Base-by-base conservation (phyloP, 1,140 invertebrate genomes). In the Pomacea maculata region DNA sequence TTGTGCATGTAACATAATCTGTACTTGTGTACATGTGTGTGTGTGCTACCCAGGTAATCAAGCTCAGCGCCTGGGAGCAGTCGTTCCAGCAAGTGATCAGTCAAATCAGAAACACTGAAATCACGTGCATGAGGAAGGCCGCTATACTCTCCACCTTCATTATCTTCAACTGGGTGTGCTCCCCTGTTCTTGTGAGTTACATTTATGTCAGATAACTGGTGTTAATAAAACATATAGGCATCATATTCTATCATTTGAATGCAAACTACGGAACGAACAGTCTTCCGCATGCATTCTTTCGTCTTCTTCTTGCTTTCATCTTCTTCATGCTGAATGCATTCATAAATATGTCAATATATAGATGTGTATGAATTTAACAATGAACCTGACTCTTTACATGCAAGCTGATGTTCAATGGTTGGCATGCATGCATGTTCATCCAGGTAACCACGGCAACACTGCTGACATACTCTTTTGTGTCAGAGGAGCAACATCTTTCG, bases 81-180 rank as follows among this genome's bases (percentile, higher is more conserved):
- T 92, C 92, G 0, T 93, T 93, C 80, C 85, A 87, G 67, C 85
- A 91, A 11, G 86, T 88, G 76, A 87, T 93, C 29, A 65, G 80
- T 17, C 86, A 83, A 75, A 85, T 88, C 17, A 76, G 89, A 71
- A 70, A 86, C 2, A 85, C 89, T 76, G 93, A 93, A 84, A 82
- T 93, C 8, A 82, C 85, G 7, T 86, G 92, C 63, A 81, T 94
- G 21, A 87, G 85, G 82, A 89, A 88, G 76, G 86, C 89, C 52
- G 91, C 92, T 1, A 91, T 91, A 71, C 81, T 92, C 4, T 87
- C 87, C 68, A 89, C 91, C 55, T 95, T 94, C n/a, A 97, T 95
- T n/a, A 96, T 96, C 68, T 97, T 98, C 89, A 95, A 97, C 83
- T 98, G 97, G 96, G 95, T 96, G 1, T 97, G 96, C 91, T 96